Percentiles rank a stretch among this genome's conserved stretches.
phyloP scores from a whole-genome alignment of 30 jellyfish, hydroid and myxozoan species.

The Cassiopea andromeda region DNA sequence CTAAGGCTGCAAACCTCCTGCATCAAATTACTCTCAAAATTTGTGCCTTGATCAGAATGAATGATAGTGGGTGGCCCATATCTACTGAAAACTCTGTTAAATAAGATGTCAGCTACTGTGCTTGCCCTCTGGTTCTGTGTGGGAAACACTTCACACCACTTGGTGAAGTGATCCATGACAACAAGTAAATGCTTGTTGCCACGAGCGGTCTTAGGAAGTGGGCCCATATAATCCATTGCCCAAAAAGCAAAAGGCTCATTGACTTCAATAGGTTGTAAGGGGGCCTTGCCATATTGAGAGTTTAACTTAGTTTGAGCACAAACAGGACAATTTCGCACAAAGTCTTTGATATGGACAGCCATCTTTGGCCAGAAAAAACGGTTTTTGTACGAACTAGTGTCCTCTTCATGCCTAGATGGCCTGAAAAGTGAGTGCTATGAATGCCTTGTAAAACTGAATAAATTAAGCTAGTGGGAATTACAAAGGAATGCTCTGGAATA shows the following conservation, averaged over 20 bases:
- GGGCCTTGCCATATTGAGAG: slow-evolving; percentile 34
- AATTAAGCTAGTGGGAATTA: slow-evolving; percentile 22
- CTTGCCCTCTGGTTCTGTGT: slow-evolving; percentile 51
- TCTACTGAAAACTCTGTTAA: slow-evolving; percentile 43
- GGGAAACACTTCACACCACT: slow-evolving; percentile 66
- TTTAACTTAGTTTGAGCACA: slow-evolving; percentile 15
- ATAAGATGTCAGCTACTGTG: slow-evolving; percentile 64
- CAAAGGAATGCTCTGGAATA: slow-evolving; percentile 18
- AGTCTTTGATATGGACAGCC: slow-evolving; percentile 20
- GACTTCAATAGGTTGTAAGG: slow-evolving; percentile 33
- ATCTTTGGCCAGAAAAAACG: slow-evolving; percentile 32
- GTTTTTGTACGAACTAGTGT: not conserved
- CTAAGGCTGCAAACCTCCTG: slow-evolving; percentile 41
- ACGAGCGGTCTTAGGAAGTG: slow-evolving; percentile 51
- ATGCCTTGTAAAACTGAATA: slow-evolving; percentile 15
- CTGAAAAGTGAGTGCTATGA: slow-evolving; percentile 29
- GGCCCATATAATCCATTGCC: slow-evolving; percentile 40
- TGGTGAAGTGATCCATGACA: slow-evolving; percentile 71
- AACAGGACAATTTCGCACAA: not conserved
- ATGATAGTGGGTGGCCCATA: slow-evolving; percentile 50
- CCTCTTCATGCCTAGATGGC: slow-evolving; percentile 20
- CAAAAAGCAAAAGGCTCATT: slow-evolving; percentile 44
- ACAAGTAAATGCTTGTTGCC: slow-evolving; percentile 71
- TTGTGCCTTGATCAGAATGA: slow-evolving; percentile 72
- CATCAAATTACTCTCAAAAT: slow-evolving; percentile 48